Percentiles rank a stretch among this genome's conserved stretches.
These are phyloP conservation scores for Eolophus roseicapilla DNA, from an alignment of 2,113 vertebrate genomes.

Conservation along the genomic window DNA sequence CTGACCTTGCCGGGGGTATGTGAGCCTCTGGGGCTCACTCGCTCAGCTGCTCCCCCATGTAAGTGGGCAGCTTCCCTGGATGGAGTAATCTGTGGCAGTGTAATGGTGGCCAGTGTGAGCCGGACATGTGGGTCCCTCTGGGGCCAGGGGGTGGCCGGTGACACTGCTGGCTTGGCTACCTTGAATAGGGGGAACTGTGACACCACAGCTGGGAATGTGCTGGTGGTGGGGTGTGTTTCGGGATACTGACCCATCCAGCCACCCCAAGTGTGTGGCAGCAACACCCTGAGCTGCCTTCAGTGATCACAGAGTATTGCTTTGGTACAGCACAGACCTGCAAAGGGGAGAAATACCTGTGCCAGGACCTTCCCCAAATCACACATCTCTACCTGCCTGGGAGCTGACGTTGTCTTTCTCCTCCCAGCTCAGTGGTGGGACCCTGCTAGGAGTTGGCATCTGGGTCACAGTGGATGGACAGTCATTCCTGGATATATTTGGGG, in stretches of 20 bases:
- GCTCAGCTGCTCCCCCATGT: fast-evolving
- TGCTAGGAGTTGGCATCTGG: conserved; percentile 89
- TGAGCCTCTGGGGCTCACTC: background rate
- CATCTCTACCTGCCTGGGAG: background rate
- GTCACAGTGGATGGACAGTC: conserved; percentile 76
- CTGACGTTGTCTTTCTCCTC: background rate
- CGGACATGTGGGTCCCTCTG: background rate
- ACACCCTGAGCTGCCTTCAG: too few species aligned
- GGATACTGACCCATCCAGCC: background rate
- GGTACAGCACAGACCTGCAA: fast-evolving
- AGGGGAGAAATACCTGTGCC: background rate
- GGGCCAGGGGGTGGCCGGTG: background rate
- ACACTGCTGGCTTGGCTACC: background rate
- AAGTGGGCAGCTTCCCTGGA: fast-evolving
- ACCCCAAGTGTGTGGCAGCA: fast-evolving
- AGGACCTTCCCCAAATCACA: background rate
- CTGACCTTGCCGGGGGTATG: fast-evolving
- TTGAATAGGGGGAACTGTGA: background rate
- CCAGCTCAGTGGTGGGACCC: conserved; percentile 79
- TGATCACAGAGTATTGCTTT: background rate
- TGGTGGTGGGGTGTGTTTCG: background rate
- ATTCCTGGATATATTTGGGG: conserved; percentile 78
- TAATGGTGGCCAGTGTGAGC: background rate
- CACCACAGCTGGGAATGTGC: background rate
- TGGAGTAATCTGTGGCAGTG: background rate